A percentile compares a stretch with the other conserved stretches of the same genome.
Conservation (phyloP, 2,888 invertebrate genomes). For the Osmoderma eremita region DNA sequence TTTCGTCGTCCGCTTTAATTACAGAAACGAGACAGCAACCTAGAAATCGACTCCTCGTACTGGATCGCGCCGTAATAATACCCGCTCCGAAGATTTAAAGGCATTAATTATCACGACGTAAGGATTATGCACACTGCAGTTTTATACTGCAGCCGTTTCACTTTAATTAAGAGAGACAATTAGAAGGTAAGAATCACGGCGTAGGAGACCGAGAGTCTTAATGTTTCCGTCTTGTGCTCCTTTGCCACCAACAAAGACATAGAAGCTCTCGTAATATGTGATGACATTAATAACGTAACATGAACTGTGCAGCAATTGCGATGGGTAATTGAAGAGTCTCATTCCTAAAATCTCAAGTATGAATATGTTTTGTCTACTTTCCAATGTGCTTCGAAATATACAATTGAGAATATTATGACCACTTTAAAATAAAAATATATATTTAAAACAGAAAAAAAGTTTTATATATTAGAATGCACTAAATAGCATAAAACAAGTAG, state of each 20-base stretch:
- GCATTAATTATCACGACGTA: constrained; percentile 49
- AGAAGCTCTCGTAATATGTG: constrained; percentile 11
- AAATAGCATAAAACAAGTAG: too few species aligned
- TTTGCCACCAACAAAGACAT: constrained; percentile 22
- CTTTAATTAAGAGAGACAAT: constrained; percentile 54
- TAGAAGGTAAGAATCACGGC: constrained; percentile 50
- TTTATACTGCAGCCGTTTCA: constrained; percentile 52
- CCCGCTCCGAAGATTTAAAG: constrained; percentile 48
- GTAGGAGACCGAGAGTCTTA: constrained; percentile 48
- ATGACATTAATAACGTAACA: not conserved
- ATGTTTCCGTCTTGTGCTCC: constrained; percentile 43
- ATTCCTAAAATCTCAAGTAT: too few species aligned
- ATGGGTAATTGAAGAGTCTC: too few species aligned
- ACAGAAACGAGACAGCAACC: constrained; percentile 22
- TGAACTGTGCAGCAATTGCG: not conserved
- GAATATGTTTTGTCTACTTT: too few species aligned
- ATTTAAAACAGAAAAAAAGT: too few species aligned
- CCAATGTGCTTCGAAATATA: too few species aligned
- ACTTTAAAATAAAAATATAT: too few species aligned
- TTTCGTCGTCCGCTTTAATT: constrained; percentile 27
- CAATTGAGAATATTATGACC: too few species aligned
- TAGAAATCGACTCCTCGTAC: constrained; percentile 19
- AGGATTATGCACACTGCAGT: constrained; percentile 53
- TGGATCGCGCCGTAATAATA: constrained; percentile 20
- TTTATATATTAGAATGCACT: too few species aligned